These are phyloP conservation scores for Cynocephalus volans DNA, from an alignment of 2,113 vertebrate species.

Conservation along the genomic window DNA sequence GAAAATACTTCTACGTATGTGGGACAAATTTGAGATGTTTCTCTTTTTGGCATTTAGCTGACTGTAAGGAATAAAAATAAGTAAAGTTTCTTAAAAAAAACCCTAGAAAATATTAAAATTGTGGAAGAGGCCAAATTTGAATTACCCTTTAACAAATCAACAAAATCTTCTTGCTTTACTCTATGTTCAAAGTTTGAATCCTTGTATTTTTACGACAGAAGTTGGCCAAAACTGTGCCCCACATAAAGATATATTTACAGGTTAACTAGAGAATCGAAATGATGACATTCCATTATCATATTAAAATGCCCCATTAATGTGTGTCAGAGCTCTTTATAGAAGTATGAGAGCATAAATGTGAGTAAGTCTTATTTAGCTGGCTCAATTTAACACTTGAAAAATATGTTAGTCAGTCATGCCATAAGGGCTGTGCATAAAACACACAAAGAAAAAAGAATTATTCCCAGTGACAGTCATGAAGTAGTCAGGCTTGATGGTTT, in stretches of 20 bases:
- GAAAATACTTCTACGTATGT: neutral
- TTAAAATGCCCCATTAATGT: conserved; percentile 41
- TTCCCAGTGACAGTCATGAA: conserved; percentile 49
- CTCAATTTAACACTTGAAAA: conserved; percentile 76
- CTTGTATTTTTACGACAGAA: neutral
- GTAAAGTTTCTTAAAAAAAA: neutral
- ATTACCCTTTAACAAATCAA: neutral
- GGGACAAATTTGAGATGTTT: neutral
- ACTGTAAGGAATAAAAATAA: neutral
- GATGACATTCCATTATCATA: neutral
- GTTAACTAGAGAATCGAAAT: conserved; percentile 49
- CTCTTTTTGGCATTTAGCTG: neutral
- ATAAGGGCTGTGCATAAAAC: neutral
- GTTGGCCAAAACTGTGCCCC: neutral
- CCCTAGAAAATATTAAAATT: neutral
- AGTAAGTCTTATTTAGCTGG: conserved; percentile 26
- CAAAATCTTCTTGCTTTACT: neutral
- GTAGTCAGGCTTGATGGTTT: neutral
- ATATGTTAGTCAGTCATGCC: conserved; percentile 53
- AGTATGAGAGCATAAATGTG: conserved; percentile 3
- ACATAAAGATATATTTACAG: neutral
- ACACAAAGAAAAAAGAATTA: conserved; percentile 41
- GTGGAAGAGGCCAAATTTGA: neutral
- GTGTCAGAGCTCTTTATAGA: conserved; percentile 43
- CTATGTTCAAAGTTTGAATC: neutral